These are phyloP conservation scores for Peribatodes rhomboidaria DNA, from an alignment of 2,888 invertebrate genomes.

Conservation along the genomic window DNA sequence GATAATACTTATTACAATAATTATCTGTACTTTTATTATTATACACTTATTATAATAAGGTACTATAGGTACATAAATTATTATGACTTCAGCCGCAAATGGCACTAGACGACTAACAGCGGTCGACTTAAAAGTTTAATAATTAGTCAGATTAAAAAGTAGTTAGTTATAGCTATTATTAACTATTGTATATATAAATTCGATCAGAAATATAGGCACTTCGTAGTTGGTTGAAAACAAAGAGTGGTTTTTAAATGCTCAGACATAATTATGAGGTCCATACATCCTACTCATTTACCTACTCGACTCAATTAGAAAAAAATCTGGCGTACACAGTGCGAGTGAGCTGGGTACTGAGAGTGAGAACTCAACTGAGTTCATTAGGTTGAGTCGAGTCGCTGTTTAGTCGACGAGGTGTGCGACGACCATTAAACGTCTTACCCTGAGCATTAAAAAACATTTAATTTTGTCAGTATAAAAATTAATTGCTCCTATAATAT, in stretches of 20 bases:
- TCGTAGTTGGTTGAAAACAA: conserved; percentile 24
- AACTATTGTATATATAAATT: conserved; percentile 56
- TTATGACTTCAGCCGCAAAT: conserved; percentile 71
- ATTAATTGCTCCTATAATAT: conserved; percentile 18
- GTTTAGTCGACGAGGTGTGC: neutral
- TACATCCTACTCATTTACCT: too few relatives aligned
- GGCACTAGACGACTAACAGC: conserved; percentile 62
- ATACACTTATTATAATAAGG: conserved; percentile 44
- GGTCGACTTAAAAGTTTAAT: conserved; percentile 10
- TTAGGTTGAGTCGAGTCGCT: neutral
- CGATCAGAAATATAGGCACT: conserved; percentile 58
- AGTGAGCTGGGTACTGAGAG: too few relatives aligned
- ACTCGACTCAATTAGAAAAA: neutral
- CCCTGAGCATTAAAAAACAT: neutral
- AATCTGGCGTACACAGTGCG: too few relatives aligned
- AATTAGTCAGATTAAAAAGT: conserved; percentile 25
- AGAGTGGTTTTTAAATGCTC: neutral
- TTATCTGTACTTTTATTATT: conserved; percentile 39
- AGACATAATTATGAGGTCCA: neutral
- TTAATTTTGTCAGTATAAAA: conserved; percentile 3
- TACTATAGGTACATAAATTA: conserved; percentile 45
- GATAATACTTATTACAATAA: conserved; percentile 76
- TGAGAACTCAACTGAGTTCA: neutral
- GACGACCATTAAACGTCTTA: neutral
- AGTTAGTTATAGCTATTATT: conserved; percentile 12